Evolutionary conservation across 2,797 vertebrate genomes (phyloP).

Genomic region (Lagothrix lagotricha): DNA sequence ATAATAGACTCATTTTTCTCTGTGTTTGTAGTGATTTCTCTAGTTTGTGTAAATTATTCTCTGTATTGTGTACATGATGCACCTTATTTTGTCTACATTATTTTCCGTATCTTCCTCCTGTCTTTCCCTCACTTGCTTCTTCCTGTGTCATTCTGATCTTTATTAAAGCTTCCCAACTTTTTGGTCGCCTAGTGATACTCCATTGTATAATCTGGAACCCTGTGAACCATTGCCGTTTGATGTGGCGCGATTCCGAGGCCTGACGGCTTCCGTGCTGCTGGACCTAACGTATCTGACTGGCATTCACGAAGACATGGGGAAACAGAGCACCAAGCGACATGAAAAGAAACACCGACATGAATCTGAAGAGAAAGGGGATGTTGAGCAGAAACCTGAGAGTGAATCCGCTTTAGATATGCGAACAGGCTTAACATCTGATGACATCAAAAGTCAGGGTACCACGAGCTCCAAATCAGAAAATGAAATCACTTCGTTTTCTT

Average conservation of each 20-base stretch:
- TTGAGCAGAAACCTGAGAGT: slow-evolving; percentile 85
- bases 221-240: slow-evolving; percentile 98
- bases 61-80: slow-evolving; percentile 75
- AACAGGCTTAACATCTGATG: slow-evolving; percentile 90
- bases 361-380: slow-evolving; percentile 87
- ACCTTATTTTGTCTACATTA: slow-evolving; percentile 85
- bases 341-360: slow-evolving; percentile 93
- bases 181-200: slow-evolving; percentile 99
- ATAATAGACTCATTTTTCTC: slow-evolving; percentile 78
- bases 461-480: slow-evolving; percentile 90
- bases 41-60: slow-evolving; percentile 74
- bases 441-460: slow-evolving; percentile 88
- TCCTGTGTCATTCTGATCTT: slow-evolving; percentile 93
- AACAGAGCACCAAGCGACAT: slow-evolving; percentile 91
- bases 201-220: slow-evolving; percentile 98
- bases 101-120: slow-evolving; percentile 90
- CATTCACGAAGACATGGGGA: slow-evolving; percentile 94
- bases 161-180: slow-evolving; percentile 99
- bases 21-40: slow-evolving; percentile 74
- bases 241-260: slow-evolving; percentile 94
- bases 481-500: slow-evolving; percentile 89
- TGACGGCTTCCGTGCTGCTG: slow-evolving; percentile 95
- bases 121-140: slow-evolving; percentile 96
- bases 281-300: slow-evolving; percentile 97
- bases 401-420: slow-evolving; percentile 86